phyloP scores from a whole-genome alignment of 2,888 invertebrate species.

The Ptychoptera contaminata region DNA sequence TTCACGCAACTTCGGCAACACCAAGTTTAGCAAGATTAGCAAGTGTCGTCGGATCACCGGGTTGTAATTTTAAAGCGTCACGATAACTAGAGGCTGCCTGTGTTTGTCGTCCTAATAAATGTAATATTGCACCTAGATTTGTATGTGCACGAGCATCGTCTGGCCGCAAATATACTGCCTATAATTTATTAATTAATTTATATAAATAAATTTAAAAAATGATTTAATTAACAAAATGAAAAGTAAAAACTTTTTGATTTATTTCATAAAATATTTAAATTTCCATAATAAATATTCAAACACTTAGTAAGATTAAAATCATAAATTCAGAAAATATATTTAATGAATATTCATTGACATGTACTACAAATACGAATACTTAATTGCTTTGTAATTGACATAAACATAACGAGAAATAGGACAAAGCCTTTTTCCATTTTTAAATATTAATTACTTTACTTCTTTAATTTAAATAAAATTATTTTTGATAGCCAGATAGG shows the following conservation, averaged over 20 bases:
- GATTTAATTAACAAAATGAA: not conserved
- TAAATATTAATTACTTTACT: not conserved
- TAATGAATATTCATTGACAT: not conserved
- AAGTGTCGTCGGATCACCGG: slow-evolving; percentile 74
- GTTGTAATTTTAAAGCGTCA: slow-evolving; percentile 70
- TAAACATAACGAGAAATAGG: too few species aligned
- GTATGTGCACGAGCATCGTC: slow-evolving; percentile 84
- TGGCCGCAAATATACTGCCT: slow-evolving; percentile 33
- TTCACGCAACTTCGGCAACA: slow-evolving; percentile 19
- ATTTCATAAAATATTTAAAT: not conserved
- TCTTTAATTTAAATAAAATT: not conserved
- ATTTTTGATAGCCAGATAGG: too few species aligned
- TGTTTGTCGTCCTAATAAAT: slow-evolving; percentile 76
- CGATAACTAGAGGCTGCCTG: slow-evolving; percentile 80
- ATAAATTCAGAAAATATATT: not conserved
- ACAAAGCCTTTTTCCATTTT: not conserved
- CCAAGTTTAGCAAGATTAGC: slow-evolving; percentile 70
- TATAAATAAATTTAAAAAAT: not conserved
- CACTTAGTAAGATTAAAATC: not conserved
- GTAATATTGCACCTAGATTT: slow-evolving; percentile 88
- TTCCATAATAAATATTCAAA: not conserved
- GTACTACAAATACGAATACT: not conserved
- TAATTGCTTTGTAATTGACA: too few species aligned
- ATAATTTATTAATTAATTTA: not conserved
- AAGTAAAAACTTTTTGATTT: not conserved